Evolutionary conservation across 2,888 invertebrate genomes (phyloP), one percentile per base, ranked within the genome.

Genomic region (Drosophila eohydei): DNA sequence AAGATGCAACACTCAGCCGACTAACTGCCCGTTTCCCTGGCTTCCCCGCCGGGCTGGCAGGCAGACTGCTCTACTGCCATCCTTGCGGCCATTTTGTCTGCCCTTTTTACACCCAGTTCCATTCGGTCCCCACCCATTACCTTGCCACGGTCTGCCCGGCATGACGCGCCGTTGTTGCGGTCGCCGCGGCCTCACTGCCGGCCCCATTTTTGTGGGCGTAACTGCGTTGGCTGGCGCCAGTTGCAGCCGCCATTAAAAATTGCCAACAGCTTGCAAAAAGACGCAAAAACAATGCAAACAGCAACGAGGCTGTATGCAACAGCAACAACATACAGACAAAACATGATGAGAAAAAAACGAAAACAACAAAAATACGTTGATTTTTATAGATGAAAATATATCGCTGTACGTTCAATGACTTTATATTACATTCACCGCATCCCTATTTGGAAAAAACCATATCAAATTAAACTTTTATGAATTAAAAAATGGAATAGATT

Each of bases 1-100:
- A 84, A 84, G 88, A 88, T 82, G 86, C 83, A 88, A 88, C 62
- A 75, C 82, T 88, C 83, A 72, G 71, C 43, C 70, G 66, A 40
- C 82, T 70, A 71, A 69, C 72, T 73, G 74, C 57, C 72, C 54
- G 71, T 55, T 46, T 51, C 59, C 76, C 71, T 48, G 55, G 11
- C 38, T 30, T 12, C 46, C 30, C 30, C 41, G 40, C 16, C 34
- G 14, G 54, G 28, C 40, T 54, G 26, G 60, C 32, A 21, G 51
- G 50, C 41, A 26, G 48, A 32, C 51, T 50, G 64, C 32, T 41
- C 32, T 59, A 1, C 28, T 46, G 56, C 55, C 34, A 62, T 67
- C 48, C 64, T 56, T 64, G 60, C 67, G 64, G 72, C 78, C 68
- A 78, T 73, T 61, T 46, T 73, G 73, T 74, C 66, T 74, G 74